These are phyloP conservation scores for Anguilla pacifica DNA, from an alignment of 2,797 vertebrate species.

Conservation along the genomic window DNA sequence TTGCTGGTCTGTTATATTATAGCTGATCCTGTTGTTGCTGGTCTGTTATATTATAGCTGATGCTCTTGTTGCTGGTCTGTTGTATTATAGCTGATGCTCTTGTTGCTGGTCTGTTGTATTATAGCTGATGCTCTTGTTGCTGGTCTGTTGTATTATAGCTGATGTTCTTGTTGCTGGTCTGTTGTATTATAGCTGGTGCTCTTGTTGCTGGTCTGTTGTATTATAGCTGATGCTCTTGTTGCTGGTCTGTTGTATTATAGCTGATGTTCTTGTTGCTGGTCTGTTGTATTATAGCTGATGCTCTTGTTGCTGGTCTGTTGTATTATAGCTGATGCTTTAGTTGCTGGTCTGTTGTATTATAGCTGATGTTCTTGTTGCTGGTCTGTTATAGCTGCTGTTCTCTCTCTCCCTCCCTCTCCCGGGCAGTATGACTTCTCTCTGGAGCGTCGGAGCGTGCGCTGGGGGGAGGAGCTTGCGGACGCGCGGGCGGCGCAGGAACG, in stretches of 20 bases:
- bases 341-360: no score
- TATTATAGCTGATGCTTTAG: no score
- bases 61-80: no score
- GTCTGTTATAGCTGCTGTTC: neutral
- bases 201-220: no score
- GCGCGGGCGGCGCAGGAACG: constrained; percentile 79
- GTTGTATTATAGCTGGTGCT: neutral
- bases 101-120: no score
- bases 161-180: neutral
- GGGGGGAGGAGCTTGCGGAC: constrained; percentile 85
- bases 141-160: neutral
- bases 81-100: no score
- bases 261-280: no score
- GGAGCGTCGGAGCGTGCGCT: constrained; percentile 85
- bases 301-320: no score
- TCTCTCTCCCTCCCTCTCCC: no score
- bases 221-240: neutral
- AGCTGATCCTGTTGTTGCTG: no score
- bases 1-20: neutral
- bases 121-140: neutral
- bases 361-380: neutral
- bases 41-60: no score
- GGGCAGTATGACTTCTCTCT: constrained; percentile 93
- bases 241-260: neutral
- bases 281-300: no score